These are phyloP conservation scores for Gasteruption jaculator DNA, from an alignment of 2,888 invertebrate species.

Conservation along the genomic window DNA sequence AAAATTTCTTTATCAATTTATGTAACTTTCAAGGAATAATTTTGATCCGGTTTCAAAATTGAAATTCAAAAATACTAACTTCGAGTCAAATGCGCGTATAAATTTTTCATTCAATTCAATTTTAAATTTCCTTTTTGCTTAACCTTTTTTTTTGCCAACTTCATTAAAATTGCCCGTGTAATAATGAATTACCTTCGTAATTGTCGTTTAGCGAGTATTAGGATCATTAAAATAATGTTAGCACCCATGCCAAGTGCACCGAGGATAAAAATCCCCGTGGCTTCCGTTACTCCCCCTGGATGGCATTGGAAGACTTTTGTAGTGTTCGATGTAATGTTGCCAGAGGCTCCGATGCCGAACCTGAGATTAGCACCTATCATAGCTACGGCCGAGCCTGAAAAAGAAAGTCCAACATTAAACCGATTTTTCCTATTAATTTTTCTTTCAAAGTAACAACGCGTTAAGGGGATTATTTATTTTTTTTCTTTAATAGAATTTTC, in stretches of 20 bases:
- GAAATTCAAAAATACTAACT: background rate
- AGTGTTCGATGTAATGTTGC: constrained; percentile 64
- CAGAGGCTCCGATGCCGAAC: constrained; percentile 64
- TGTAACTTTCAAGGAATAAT: no score
- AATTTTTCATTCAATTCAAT: background rate
- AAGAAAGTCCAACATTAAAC: constrained; percentile 7
- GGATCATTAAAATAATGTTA: constrained; percentile 75
- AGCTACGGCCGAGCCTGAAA: constrained; percentile 66
- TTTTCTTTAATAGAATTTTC: no score
- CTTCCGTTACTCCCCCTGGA: constrained; percentile 76
- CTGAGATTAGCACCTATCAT: constrained; percentile 78
- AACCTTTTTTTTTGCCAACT: no score
- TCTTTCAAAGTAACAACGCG: no score
- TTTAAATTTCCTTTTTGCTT: background rate
- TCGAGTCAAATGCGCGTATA: background rate
- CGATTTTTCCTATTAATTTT: no score
- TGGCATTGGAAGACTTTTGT: constrained; percentile 74
- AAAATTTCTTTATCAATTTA: no score
- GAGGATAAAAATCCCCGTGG: constrained; percentile 71
- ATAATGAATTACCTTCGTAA: constrained; percentile 67
- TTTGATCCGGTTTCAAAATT: background rate
- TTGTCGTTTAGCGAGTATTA: constrained; percentile 75
- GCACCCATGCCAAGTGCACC: constrained; percentile 77
- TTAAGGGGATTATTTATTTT: no score
- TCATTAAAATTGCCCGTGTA: no score